Percentiles rank a stretch among this genome's conserved stretches.
Conservation (phyloP, 2,888 invertebrate species). For the Limenitis camilla region DNA sequence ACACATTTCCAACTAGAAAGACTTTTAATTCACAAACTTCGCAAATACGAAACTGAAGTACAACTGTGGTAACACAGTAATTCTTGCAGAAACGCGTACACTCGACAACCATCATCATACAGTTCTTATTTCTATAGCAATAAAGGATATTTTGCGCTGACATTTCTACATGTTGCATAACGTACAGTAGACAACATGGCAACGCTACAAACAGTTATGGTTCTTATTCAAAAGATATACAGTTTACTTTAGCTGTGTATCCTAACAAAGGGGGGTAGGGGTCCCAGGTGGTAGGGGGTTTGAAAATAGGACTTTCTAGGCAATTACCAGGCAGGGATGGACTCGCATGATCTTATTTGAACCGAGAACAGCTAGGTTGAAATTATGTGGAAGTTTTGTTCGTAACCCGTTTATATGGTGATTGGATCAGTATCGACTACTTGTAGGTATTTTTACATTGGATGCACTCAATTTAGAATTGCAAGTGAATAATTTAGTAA, state of each 20-base stretch:
- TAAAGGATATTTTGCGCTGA: conserved; percentile 8
- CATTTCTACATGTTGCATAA: conserved; percentile 7
- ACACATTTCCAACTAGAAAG: not conserved
- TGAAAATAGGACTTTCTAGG: conserved; percentile 56
- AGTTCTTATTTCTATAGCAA: not conserved
- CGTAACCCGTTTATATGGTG: conserved; percentile 16
- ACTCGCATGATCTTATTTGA: conserved; percentile 32
- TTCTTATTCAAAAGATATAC: not conserved
- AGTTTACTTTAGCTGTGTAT: conserved; percentile 4
- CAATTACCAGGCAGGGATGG: conserved; percentile 56
- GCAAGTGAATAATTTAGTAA: no score
- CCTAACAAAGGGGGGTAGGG: conserved; percentile 19
- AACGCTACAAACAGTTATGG: not conserved
- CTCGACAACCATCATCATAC: not conserved
- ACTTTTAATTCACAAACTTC: conserved; percentile 14
- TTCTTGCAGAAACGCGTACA: conserved; percentile 6
- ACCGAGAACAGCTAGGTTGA: conserved; percentile 17
- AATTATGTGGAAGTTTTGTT: conserved; percentile 22
- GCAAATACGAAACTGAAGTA: conserved; percentile 9
- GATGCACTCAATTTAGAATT: no score
- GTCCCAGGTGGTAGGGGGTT: conserved; percentile 25
- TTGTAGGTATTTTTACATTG: no score
- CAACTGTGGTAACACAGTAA: conserved; percentile 14
- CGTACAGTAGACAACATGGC: not conserved
- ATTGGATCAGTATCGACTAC: not conserved